These are phyloP conservation scores for Baryphthengus martii DNA, from an alignment of 2,113 vertebrate genomes.

Conservation along the genomic window DNA sequence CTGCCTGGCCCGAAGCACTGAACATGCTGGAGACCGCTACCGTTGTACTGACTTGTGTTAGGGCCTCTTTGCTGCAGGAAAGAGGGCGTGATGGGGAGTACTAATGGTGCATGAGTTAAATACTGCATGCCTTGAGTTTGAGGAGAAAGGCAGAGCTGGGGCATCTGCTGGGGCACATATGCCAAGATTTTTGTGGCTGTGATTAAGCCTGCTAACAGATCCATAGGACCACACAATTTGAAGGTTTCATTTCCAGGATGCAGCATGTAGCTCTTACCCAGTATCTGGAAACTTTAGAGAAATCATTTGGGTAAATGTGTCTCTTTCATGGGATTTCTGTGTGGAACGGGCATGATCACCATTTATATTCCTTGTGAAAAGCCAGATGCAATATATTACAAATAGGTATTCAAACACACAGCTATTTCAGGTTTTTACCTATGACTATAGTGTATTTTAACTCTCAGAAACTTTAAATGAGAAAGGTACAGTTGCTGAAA, in stretches of 20 bases:
- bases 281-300: not conserved
- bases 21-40: not conserved
- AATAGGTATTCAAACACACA: constrained; percentile 31
- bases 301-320: not conserved
- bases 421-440: not conserved
- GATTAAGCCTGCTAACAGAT: not conserved
- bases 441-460: constrained; percentile 17
- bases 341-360: not conserved
- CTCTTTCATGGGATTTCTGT: not conserved
- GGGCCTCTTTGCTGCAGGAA: not conserved
- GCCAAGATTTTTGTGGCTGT: not conserved
- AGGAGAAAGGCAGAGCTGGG: not conserved
- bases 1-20: not conserved
- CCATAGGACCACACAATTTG: not conserved
- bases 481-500: constrained; percentile 58
- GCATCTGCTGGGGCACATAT: not conserved
- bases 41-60: not conserved
- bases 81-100: not conserved
- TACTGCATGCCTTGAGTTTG: not conserved
- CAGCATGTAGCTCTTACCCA: not conserved
- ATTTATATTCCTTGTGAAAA: not conserved
- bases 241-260: not conserved
- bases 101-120: not conserved
- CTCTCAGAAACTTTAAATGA: constrained; percentile 67
- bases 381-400: not conserved